Conservation (phyloP, 2,113 vertebrate genomes). For the Oreotrochilus melanogaster region DNA sequence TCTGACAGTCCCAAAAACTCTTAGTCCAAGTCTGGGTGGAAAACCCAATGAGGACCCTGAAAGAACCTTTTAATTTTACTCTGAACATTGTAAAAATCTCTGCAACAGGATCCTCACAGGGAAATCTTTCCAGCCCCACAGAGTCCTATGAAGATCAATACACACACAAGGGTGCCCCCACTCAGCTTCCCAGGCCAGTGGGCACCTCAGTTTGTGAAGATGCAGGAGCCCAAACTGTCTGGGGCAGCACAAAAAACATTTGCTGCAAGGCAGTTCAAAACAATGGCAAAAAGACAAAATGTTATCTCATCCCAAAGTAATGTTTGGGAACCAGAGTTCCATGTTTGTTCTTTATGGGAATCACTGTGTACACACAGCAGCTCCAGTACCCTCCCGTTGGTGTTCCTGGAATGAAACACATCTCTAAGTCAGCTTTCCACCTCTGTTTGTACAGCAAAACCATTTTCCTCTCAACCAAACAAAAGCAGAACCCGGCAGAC, state of each 20-base stretch:
- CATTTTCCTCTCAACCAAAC: background rate
- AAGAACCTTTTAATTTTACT: background rate
- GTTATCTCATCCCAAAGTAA: background rate
- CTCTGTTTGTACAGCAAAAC: background rate
- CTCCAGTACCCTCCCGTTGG: background rate
- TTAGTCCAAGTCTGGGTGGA: background rate
- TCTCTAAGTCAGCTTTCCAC: background rate
- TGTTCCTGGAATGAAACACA: background rate
- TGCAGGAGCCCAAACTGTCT: background rate
- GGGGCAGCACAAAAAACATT: background rate
- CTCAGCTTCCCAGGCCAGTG: background rate
- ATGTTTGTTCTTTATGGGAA: background rate
- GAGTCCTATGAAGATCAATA: background rate
- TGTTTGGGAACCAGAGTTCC: fast-evolving
- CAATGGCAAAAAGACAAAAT: fast-evolving
- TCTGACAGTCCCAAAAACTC: background rate
- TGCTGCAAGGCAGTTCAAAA: background rate
- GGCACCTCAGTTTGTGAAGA: background rate
- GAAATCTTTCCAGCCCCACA: background rate
- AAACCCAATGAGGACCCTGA: fast-evolving
- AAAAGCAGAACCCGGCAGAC: background rate
- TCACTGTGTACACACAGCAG: background rate
- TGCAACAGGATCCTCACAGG: background rate
- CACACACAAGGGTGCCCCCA: fast-evolving
- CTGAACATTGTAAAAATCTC: background rate